Evolutionary conservation across 2,888 invertebrate species (phyloP), one percentile per base, ranked within the genome.

Genomic region (Pardosa pseudoannulata): DNA sequence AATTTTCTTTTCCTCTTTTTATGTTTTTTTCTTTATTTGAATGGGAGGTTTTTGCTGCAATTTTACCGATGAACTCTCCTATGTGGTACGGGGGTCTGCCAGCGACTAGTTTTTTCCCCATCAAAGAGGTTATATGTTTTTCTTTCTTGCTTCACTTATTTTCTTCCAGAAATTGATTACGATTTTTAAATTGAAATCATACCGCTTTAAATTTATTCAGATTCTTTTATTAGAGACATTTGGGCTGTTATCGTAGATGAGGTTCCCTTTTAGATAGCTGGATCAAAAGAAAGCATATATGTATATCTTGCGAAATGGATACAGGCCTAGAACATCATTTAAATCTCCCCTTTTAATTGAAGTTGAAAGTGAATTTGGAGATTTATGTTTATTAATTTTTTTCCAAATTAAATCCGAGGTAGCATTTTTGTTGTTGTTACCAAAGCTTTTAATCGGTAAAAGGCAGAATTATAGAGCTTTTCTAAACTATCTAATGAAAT

Each of bases 151-250:
- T 39, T 41, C 41, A n/a, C 3, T 56, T 39, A 64, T 74, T 46
- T 31, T 72, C 29, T 73, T 85, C 73, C 65, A 41, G 67, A 68
- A 78, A 67, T 73, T 85, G 71, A 85, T 78, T 73, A 68, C 7
- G 46, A 72, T 67, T 39, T 64, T 78, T 79, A 73, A 85, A 85
- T 85, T 78, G 67, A 73, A 83, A 67, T 76, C 56, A 56, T 56
- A 56, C 23, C 5, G 56, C 56, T 56, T 56, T 56, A 19, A 56
- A 56, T 56, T 56, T 11, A 56, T 56, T 56, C 56, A 23, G 23
- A 56, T 56, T 1, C 23, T 56, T 56, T 56, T 56, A 56, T 56
- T 56, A 16, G 16, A 16, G 23, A 19, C 7, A 3, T 3, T 56
- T 56, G 3, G 3, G 56, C 23, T 23, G 56, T 23, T 56, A 23